Evolutionary conservation across 2,888 invertebrate genomes (phyloP).

Genomic region (Agriopis marginaria): DNA sequence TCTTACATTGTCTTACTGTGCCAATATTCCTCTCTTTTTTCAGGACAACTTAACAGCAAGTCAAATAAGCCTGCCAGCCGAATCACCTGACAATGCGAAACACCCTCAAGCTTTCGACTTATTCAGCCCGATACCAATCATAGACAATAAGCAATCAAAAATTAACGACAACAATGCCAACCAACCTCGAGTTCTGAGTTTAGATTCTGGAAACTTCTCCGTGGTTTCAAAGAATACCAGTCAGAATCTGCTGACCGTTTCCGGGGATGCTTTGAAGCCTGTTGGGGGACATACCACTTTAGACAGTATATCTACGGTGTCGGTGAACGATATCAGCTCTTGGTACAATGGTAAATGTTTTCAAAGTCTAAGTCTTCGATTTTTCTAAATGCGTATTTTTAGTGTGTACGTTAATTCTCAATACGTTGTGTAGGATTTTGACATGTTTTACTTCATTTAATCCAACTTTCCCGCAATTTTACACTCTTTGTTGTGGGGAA

Average conservation of each 20-base stretch:
- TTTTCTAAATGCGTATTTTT: too few species aligned
- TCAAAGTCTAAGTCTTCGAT: too few species aligned
- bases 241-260: slow-evolving; percentile 67
- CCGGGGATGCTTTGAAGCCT: slow-evolving; percentile 73
- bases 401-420: too few species aligned
- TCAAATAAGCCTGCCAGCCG: slow-evolving; percentile 46
- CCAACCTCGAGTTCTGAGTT: slow-evolving; percentile 72
- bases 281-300: slow-evolving; percentile 71
- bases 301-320: slow-evolving; percentile 81
- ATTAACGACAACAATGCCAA: slow-evolving; percentile 64
- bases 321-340: slow-evolving; percentile 88
- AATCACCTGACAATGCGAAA: slow-evolving; percentile 57
- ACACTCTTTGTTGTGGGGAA: too few species aligned
- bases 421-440: too few species aligned
- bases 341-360: slow-evolving; percentile 87
- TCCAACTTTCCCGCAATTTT: too few species aligned
- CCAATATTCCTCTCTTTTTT: slow-evolving; percentile 29
- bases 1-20: too few species aligned
- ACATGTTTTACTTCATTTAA: too few species aligned
- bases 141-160: slow-evolving; percentile 75
- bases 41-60: slow-evolving; percentile 71
- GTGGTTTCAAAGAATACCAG: slow-evolving; percentile 70
- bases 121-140: slow-evolving; percentile 83
- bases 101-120: slow-evolving; percentile 79
- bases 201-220: slow-evolving; percentile 78